Percentiles rank a stretch among this genome's conserved stretches.
phyloP scores from a whole-genome alignment of 2,797 vertebrate genomes.

The Chanos chanos region DNA sequence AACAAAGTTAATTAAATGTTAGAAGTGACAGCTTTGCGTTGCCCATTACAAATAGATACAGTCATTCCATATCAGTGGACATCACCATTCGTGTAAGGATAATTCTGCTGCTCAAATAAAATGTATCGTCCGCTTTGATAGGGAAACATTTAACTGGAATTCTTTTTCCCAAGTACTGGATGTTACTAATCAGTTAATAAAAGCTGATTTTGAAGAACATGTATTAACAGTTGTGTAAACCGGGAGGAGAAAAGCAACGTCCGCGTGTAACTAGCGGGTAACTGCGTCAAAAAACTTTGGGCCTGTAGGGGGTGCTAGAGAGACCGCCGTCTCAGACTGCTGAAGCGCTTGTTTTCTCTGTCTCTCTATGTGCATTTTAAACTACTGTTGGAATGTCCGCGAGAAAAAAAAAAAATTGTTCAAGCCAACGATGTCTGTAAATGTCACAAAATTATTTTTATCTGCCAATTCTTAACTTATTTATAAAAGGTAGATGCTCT shows the following conservation, averaged over 20 bases:
- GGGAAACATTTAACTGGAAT: too few relatives aligned
- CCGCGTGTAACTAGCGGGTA: neutral
- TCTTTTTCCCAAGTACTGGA: too few relatives aligned
- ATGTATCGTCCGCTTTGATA: too few relatives aligned
- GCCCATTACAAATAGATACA: too few relatives aligned
- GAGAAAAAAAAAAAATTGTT: too few relatives aligned
- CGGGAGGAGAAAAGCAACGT: conserved; percentile 6
- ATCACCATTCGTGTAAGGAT: too few relatives aligned
- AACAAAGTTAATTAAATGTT: conserved; percentile 3
- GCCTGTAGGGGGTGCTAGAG: conserved; percentile 27
- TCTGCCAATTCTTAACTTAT: conserved; percentile 68
- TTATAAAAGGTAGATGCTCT: conserved; percentile 58
- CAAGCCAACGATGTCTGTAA: conserved; percentile 25
- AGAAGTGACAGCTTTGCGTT: too few relatives aligned
- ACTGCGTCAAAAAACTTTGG: conserved; percentile 14
- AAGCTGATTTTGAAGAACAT: too few relatives aligned
- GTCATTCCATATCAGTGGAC: too few relatives aligned
- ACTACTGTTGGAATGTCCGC: conserved; percentile 33
- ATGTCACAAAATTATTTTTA: conserved; percentile 40
- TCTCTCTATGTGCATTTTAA: conserved; percentile 13
- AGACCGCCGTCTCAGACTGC: conserved; percentile 29
- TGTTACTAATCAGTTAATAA: too few relatives aligned
- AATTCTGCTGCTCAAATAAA: too few relatives aligned
- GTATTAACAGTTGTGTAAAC: too few relatives aligned
- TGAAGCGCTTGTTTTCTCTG: conserved; percentile 12